Conservation (phyloP, 2,888 invertebrate genomes). For the Spicauda simplicius region DNA sequence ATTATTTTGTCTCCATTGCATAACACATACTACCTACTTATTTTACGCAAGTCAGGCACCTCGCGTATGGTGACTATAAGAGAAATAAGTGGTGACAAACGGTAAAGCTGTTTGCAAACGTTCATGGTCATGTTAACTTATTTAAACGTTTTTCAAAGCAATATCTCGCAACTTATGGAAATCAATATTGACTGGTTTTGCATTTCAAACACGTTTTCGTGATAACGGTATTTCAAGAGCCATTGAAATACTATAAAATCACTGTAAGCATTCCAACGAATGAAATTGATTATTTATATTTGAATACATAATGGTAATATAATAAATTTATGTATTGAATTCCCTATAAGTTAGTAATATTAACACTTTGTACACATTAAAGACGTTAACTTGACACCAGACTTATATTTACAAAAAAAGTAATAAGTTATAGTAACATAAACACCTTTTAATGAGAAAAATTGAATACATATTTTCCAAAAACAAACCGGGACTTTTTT, state of each 20-base stretch:
- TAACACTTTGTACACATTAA: too few relatives aligned
- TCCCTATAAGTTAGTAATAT: too few relatives aligned
- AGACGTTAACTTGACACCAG: too few relatives aligned
- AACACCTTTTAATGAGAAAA: too few relatives aligned
- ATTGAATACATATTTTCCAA: too few relatives aligned
- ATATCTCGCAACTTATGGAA: slow-evolving; percentile 16
- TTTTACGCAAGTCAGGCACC: background rate
- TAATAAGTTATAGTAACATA: too few relatives aligned
- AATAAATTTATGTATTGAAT: background rate
- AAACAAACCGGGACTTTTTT: too few relatives aligned
- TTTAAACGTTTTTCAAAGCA: slow-evolving; percentile 2
- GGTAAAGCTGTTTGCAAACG: slow-evolving; percentile 11
- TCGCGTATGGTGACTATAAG: background rate
- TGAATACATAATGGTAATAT: background rate
- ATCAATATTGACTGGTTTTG: slow-evolving; percentile 22
- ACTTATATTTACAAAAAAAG: too few relatives aligned
- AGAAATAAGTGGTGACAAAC: background rate
- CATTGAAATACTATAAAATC: slow-evolving; percentile 9
- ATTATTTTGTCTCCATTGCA: too few relatives aligned
- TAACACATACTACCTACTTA: background rate
- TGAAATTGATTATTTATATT: background rate
- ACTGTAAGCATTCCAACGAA: background rate
- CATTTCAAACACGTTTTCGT: slow-evolving; percentile 21
- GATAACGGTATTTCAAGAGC: slow-evolving; percentile 17
- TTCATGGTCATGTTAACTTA: background rate